Conservation (phyloP, 2,797 vertebrate species). For the Protonibea diacanthus region DNA sequence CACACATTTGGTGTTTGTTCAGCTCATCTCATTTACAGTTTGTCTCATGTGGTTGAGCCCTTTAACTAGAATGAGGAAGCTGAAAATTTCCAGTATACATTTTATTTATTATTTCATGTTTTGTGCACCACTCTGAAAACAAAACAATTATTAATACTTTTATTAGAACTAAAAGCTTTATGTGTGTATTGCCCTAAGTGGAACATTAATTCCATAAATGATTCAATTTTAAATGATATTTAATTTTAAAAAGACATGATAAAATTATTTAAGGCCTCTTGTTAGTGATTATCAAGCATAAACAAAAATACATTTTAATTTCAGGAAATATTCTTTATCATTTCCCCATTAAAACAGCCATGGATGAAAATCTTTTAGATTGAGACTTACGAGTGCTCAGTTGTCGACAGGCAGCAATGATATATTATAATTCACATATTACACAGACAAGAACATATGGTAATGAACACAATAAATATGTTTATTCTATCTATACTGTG, state of each 20-base stretch:
- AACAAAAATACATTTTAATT: neutral
- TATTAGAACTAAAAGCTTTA: neutral
- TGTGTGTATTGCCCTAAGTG: neutral
- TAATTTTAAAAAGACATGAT: neutral
- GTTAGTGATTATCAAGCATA: neutral
- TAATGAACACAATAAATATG: neutral
- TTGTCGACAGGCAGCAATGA: neutral
- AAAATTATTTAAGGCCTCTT: neutral
- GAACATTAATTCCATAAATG: no score
- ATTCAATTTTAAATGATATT: neutral
- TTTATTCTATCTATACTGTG: neutral
- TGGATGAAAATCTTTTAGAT: neutral
- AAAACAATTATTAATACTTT: neutral
- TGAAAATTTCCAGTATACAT: neutral
- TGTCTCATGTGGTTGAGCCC: neutral
- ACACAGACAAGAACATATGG: neutral
- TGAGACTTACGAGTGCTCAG: neutral
- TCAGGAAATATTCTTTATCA: neutral
- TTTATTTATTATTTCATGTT: neutral
- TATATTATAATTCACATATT: neutral
- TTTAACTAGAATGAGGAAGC: neutral
- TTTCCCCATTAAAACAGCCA: neutral
- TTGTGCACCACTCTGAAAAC: neutral
- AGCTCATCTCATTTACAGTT: conserved; percentile 5
- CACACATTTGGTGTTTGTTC: neutral